phyloP scores from a whole-genome alignment of 1,140 invertebrate species.

The Vanessa atalanta region DNA sequence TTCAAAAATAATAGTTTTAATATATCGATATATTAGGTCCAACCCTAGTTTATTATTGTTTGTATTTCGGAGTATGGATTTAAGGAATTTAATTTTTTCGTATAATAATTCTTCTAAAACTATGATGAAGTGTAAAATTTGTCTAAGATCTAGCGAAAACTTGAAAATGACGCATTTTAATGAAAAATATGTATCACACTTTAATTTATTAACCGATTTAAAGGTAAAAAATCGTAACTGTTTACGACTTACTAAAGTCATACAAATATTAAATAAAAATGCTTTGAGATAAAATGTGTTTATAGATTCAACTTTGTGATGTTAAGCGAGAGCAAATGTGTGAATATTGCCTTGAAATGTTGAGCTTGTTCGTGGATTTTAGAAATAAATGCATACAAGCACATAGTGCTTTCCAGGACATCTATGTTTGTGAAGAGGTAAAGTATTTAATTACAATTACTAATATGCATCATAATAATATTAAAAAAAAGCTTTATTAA shows the following conservation, averaged over 20 bases:
- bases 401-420: constrained; percentile 10
- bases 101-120: neutral
- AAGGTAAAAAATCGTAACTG: constrained; percentile 44
- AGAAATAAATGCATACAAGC: constrained; percentile 52
- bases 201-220: constrained; percentile 60
- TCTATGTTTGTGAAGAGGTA: constrained; percentile 17
- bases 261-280: constrained; percentile 10
- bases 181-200: constrained; percentile 50
- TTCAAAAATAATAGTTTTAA: too few species aligned
- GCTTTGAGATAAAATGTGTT: constrained; percentile 25
- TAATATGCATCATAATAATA: neutral
- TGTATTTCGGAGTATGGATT: neutral
- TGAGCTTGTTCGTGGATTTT: constrained; percentile 56
- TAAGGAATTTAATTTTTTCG: neutral
- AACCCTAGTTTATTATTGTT: neutral
- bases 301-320: constrained; percentile 52
- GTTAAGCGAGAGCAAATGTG: constrained; percentile 53
- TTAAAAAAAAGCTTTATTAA: neutral
- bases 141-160: constrained; percentile 46
- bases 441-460: neutral
- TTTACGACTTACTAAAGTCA: neutral
- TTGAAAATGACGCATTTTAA: constrained; percentile 47
- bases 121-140: constrained; percentile 55
- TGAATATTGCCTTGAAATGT: constrained; percentile 44
- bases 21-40: too few species aligned